A percentile compares a stretch with the other conserved stretches of the same genome.
Conservation (phyloP, 2,113 vertebrate genomes). For the Geococcyx californianus region DNA sequence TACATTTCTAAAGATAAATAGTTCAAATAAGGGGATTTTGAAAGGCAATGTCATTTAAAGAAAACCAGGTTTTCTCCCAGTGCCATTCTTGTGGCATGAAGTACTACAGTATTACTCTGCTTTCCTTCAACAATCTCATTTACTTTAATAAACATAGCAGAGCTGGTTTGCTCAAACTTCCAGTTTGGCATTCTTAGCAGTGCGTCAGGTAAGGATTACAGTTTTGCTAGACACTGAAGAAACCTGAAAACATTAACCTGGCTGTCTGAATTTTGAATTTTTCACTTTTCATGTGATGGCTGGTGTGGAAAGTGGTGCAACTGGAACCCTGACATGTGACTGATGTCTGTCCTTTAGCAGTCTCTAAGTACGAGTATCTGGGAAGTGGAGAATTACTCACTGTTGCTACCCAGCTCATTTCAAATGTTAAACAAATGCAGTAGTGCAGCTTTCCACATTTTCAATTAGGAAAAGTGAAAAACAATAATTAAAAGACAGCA, state of each 20-base stretch:
- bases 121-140: not conserved
- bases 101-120: not conserved
- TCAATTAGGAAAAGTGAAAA: not conserved
- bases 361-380: not conserved
- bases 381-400: not conserved
- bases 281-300: not conserved
- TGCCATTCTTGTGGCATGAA: not conserved
- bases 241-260: not conserved
- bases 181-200: not conserved
- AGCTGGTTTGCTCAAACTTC: not conserved
- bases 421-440: not conserved
- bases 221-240: not conserved
- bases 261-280: not conserved
- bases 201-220: not conserved
- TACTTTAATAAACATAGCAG: not conserved
- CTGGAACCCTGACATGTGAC: rapidly evolving
- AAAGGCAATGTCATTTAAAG: not conserved
- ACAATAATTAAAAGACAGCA: not conserved
- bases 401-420: not conserved
- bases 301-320: not conserved
- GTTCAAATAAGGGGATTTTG: not conserved
- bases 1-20: not conserved
- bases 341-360: not conserved
- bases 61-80: not conserved
- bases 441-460: not conserved